Percentiles rank a stretch among this genome's conserved stretches.
Evolutionary conservation across 2,797 vertebrate species (phyloP).

Genomic region (Intellagama lesueurii): DNA sequence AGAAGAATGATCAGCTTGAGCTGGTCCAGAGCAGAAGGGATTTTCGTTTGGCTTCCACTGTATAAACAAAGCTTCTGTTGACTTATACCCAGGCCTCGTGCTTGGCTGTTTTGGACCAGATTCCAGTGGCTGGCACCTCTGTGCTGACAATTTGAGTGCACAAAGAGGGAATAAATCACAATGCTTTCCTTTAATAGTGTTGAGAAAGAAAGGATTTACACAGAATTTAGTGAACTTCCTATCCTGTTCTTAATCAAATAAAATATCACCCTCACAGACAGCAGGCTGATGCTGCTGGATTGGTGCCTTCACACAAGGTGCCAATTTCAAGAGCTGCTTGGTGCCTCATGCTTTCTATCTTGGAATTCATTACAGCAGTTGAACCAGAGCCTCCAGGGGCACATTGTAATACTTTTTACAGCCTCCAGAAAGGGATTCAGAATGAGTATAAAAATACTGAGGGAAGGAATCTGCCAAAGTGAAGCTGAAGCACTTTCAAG

Average conservation of each 20-base stretch:
- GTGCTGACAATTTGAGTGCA: constrained; percentile 67
- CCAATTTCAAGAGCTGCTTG: constrained; percentile 62
- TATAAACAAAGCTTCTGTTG: constrained; percentile 75
- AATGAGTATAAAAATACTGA: background rate
- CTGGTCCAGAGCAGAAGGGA: constrained; percentile 60
- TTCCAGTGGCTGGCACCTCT: constrained; percentile 74
- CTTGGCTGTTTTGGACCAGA: constrained; percentile 69
- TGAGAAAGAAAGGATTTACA: constrained; percentile 79
- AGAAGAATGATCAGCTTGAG: constrained; percentile 56
- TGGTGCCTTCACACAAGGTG: constrained; percentile 48
- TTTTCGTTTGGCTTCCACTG: constrained; percentile 72
- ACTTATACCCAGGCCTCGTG: constrained; percentile 72
- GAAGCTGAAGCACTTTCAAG: constrained; percentile 18
- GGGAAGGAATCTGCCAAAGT: background rate
- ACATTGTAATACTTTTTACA: constrained; percentile 18
- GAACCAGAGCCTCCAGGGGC: background rate
- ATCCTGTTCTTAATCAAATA: constrained; percentile 66
- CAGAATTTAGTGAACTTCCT: constrained; percentile 79
- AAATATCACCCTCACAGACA: constrained; percentile 59
- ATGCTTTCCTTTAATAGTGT: constrained; percentile 64
- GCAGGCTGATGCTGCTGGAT: constrained; percentile 50
- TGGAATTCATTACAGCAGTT: constrained; percentile 51
- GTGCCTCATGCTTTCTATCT: constrained; percentile 37
- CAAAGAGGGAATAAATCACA: constrained; percentile 77
- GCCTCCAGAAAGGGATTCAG: background rate